Conservation (phyloP, 2,113 vertebrate species). For the Oenanthe melanoleuca region DNA sequence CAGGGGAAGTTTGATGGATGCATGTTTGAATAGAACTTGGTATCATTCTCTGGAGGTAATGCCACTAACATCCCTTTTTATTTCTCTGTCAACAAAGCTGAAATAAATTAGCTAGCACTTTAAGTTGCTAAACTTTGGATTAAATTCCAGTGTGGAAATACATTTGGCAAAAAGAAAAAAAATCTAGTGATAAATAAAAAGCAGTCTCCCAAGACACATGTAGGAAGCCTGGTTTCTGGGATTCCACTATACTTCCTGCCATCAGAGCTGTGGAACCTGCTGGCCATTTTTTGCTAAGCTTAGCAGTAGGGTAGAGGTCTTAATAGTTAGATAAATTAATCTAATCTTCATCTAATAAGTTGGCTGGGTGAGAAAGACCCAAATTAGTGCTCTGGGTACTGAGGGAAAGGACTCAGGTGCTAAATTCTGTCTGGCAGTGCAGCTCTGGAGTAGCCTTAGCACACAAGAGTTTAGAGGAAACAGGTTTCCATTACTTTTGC, state of each 20-base stretch:
- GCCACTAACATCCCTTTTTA: neutral
- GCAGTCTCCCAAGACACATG: neutral
- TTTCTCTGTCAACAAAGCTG: neutral
- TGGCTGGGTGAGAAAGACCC: neutral
- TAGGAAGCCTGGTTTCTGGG: neutral
- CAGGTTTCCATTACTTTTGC: slow-evolving; percentile 10
- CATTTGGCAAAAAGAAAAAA: neutral
- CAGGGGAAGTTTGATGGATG: neutral
- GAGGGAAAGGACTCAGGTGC: neutral
- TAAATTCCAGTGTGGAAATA: neutral
- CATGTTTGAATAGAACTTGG: neutral
- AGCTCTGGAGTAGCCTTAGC: neutral
- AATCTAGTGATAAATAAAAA: neutral
- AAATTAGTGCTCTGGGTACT: neutral
- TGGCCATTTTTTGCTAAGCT: neutral
- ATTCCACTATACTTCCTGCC: neutral
- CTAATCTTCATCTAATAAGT: neutral
- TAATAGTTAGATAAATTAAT: slow-evolving; percentile 1
- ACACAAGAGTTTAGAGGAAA: neutral
- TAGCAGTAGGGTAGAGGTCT: neutral
- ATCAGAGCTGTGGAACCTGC: neutral
- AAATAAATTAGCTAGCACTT: neutral
- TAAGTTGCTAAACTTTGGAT: neutral
- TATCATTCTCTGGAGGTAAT: neutral
- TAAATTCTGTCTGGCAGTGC: neutral